Percentiles rank a stretch among this genome's conserved stretches.
phyloP scores from a whole-genome alignment of 2,797 vertebrate genomes.

The Rhinatrema bivittatum region DNA sequence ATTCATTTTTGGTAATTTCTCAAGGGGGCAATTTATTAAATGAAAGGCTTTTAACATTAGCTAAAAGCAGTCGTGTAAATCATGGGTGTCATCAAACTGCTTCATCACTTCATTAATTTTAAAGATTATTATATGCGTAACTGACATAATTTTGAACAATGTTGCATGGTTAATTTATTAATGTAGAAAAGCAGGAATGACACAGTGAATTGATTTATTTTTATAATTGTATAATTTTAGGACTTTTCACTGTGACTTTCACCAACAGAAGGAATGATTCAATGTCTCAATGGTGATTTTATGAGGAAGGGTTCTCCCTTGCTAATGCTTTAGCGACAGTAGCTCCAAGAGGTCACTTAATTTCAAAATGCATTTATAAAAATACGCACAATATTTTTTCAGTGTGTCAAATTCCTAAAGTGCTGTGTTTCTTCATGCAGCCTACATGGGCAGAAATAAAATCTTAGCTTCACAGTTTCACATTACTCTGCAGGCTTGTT shows the following conservation, averaged over 20 bases:
- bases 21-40: constrained; percentile 75
- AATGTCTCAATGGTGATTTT: constrained; percentile 33
- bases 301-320: constrained; percentile 21
- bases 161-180: constrained; percentile 80
- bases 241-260: constrained; percentile 63
- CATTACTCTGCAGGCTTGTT: no score
- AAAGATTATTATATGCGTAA: constrained; percentile 83
- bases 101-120: constrained; percentile 90
- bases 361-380: constrained; percentile 28
- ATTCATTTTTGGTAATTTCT: constrained; percentile 84
- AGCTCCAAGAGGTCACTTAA: constrained; percentile 24
- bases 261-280: constrained; percentile 48
- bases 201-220: constrained; percentile 66
- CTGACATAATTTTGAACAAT: constrained; percentile 86
- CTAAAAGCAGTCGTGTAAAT: constrained; percentile 83
- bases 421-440: no score
- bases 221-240: constrained; percentile 67
- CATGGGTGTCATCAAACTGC: constrained; percentile 70
- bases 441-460: no score
- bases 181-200: constrained; percentile 67
- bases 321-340: constrained; percentile 24
- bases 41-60: constrained; percentile 76
- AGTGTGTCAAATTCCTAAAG: background rate
- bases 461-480: no score
- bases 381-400: background rate